Conservation (phyloP, 2,888 invertebrate species). For the Oscheius sp. region DNA sequence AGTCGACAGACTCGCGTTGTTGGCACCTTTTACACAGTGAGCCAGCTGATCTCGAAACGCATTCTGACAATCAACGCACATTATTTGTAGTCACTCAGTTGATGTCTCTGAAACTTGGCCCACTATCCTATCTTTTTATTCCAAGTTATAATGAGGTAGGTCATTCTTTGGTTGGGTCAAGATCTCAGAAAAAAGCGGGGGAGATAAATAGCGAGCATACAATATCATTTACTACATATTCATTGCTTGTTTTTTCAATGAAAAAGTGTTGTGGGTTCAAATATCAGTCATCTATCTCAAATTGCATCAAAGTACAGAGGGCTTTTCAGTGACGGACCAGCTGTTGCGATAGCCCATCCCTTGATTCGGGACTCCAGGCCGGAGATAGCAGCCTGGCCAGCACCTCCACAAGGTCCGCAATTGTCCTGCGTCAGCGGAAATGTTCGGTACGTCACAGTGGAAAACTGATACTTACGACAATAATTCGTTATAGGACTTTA, state of each 20-base stretch:
- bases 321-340: slow-evolving; percentile 23
- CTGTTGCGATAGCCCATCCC: slow-evolving; percentile 40
- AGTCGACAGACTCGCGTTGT: slow-evolving; percentile 26
- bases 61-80: slow-evolving; percentile 26
- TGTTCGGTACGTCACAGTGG: slow-evolving; percentile 34
- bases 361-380: slow-evolving; percentile 60
- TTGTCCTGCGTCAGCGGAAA: slow-evolving; percentile 42
- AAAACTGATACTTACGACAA: not conserved
- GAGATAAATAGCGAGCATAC: too few relatives aligned
- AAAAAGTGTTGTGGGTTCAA: too few relatives aligned
- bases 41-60: slow-evolving; percentile 30
- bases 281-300: too few relatives aligned
- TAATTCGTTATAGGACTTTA: slow-evolving; percentile 6
- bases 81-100: slow-evolving; percentile 15
- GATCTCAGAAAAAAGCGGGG: too few relatives aligned
- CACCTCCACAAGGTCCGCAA: slow-evolving; percentile 55
- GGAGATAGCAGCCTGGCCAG: slow-evolving; percentile 68
- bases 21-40: slow-evolving; percentile 28
- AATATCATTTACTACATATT: too few relatives aligned
- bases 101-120: not conserved
- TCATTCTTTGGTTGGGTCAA: not conserved
- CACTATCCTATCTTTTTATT: not conserved
- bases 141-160: not conserved
- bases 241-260: too few relatives aligned
- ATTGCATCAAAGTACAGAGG: too few relatives aligned